Conservation (phyloP, 2,797 vertebrate genomes). For the Bradypodion ventrale region DNA sequence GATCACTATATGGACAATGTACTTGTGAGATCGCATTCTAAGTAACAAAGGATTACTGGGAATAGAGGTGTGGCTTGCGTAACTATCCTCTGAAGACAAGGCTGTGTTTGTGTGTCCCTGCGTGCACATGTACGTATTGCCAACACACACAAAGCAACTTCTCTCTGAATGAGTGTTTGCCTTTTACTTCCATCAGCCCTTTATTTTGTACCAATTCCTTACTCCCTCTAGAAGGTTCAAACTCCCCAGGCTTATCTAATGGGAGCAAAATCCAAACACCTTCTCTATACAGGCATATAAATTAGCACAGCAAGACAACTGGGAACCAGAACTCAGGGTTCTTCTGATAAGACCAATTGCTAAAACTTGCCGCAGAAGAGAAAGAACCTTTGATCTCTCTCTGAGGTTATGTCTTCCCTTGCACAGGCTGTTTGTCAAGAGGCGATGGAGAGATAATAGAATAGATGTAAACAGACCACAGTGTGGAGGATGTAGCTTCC, state of each 20-base stretch:
- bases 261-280: conserved; percentile 9
- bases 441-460: conserved; percentile 26
- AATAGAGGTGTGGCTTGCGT: not conserved
- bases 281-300: conserved; percentile 26
- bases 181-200: not conserved
- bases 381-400: conserved; percentile 39
- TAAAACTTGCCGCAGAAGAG: conserved; percentile 27
- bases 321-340: conserved; percentile 16
- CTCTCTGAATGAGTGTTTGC: not conserved
- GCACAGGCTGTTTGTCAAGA: conserved; percentile 22
- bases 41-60: not conserved
- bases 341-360: conserved; percentile 34
- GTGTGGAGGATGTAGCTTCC: not conserved
- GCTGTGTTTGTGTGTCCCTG: not conserved
- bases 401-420: conserved; percentile 34
- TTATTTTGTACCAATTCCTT: not conserved
- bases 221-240: not conserved
- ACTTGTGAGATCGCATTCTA: not conserved
- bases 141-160: not conserved
- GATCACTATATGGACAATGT: not conserved
- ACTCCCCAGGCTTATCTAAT: conserved; percentile 8
- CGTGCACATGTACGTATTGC: not conserved
- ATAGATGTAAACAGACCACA: conserved; percentile 18
- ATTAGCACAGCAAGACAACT: conserved; percentile 23
- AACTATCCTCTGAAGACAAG: not conserved